Percentiles rank a stretch among this genome's conserved stretches.
Conservation (phyloP, 2,888 invertebrate species). For the Sepioteuthis lessoniana region DNA sequence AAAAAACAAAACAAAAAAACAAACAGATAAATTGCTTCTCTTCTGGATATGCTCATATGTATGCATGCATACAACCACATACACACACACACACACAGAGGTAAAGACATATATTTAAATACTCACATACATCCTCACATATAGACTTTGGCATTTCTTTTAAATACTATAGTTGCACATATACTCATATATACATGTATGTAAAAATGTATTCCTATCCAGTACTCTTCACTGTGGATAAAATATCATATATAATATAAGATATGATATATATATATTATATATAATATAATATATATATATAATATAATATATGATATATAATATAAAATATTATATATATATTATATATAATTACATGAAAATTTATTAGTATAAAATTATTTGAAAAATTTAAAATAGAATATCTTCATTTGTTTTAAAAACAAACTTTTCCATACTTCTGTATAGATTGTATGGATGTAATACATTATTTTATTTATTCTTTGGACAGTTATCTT, state of each 20-base stretch:
- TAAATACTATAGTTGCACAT: neutral
- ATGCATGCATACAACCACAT: neutral
- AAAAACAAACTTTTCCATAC: too few relatives aligned
- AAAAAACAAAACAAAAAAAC: too few relatives aligned
- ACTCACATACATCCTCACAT: neutral
- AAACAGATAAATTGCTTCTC: neutral
- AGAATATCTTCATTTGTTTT: too few relatives aligned
- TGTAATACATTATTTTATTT: too few relatives aligned
- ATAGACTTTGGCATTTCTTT: neutral
- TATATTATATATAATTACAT: neutral
- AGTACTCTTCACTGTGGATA: neutral
- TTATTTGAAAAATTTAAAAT: too few relatives aligned
- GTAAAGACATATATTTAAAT: neutral
- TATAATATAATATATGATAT: too few relatives aligned
- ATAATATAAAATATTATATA: neutral
- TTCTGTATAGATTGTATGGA: too few relatives aligned
- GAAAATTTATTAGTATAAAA: too few relatives aligned
- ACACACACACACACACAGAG: neutral
- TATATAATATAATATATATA: neutral
- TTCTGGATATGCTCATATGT: neutral
- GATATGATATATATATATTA: neutral
- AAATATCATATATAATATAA: too few relatives aligned
- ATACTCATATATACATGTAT: constrained; percentile 35
- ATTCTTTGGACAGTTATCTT: too few relatives aligned
- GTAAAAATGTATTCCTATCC: neutral